Evolutionary conservation across 1,140 invertebrate genomes (phyloP), one percentile per base, ranked within the genome.

Genomic region (Drosophila busckii): DNA sequence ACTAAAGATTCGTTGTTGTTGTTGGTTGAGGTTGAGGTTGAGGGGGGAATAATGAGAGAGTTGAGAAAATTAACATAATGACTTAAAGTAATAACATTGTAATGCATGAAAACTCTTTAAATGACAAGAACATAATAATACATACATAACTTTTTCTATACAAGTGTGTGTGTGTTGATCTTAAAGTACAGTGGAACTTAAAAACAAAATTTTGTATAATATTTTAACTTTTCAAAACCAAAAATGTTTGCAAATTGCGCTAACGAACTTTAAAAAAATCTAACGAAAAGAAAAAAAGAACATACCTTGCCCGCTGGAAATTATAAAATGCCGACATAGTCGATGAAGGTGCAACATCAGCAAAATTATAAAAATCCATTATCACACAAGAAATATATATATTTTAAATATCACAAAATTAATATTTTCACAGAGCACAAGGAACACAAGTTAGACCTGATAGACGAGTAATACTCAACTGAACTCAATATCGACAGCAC

Each of bases 381-480:
- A 41, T 46, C 29, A 78, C 64, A 61, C 45, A 64, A 13, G n/a
- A 15, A 4, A 17, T 26, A n/a, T 4, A 38, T 12, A 17, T 10
- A 19, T 23, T 40, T 23, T n/a, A 13, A 15, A 26, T 50, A 65
- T 41, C 62, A 62, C 69, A 66, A 37, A 40, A 60, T 55, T 41
- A 29, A 35, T 44, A 41, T 29, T 32, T 35, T n/a, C n/a, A n/a
- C n/a, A n/a, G n/a, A n/a, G n/a, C n/a, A n/a, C n/a, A n/a, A n/a
- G n/a, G 26, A 9, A 34, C 70, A 73, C 64, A 78, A 80, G 73
- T 82, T 80, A 55, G 13, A 82, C 73, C 82, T 80, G 73, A 49
- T 59, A n/a, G n/a, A 64, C 73, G 73, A 82, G 75, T 80, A 40
- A 25, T 60, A 80, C 75, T 80, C 75, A 61, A 80, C 75, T 80